Evolutionary conservation across 2,113 vertebrate genomes (phyloP).

Genomic region (Mustelus asterias): DNA sequence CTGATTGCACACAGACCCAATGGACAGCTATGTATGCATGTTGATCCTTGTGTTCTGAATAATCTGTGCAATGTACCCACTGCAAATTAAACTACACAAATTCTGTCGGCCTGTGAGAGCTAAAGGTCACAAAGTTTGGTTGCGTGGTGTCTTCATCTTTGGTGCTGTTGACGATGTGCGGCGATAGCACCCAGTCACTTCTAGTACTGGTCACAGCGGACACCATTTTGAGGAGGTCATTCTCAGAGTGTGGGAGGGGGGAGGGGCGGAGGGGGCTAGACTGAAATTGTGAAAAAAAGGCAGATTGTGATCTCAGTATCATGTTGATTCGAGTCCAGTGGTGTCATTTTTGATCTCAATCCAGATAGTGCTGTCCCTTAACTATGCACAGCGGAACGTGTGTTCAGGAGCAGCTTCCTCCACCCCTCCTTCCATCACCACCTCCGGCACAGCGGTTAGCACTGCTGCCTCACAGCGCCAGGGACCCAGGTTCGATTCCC

Average conservation of each 20-base stretch:
- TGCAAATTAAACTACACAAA: neutral
- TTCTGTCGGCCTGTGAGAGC: neutral
- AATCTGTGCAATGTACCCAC: neutral
- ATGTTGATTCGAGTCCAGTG: neutral
- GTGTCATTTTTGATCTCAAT: neutral
- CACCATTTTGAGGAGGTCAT: neutral
- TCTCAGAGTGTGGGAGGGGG: neutral
- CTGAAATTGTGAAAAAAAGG: neutral
- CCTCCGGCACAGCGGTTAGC: too few relatives aligned
- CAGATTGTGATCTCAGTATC: neutral
- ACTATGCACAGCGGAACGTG: neutral
- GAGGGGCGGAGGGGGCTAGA: too few relatives aligned
- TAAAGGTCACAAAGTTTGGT: neutral
- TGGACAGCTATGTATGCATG: neutral
- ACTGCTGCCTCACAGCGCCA: too few relatives aligned
- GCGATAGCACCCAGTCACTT: too few relatives aligned
- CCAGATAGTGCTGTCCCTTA: neutral
- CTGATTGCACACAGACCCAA: neutral
- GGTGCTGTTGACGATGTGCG: neutral
- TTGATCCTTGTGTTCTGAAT: neutral
- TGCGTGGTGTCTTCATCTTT: too few relatives aligned
- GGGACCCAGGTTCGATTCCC: too few relatives aligned
- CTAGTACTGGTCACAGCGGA: neutral
- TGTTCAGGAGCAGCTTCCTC: too few relatives aligned
- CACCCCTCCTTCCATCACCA: too few relatives aligned